A percentile compares a stretch with the other conserved stretches of the same genome.
Evolutionary conservation across 2,888 invertebrate species (phyloP).

Genomic region (Gryllus longicercus): DNA sequence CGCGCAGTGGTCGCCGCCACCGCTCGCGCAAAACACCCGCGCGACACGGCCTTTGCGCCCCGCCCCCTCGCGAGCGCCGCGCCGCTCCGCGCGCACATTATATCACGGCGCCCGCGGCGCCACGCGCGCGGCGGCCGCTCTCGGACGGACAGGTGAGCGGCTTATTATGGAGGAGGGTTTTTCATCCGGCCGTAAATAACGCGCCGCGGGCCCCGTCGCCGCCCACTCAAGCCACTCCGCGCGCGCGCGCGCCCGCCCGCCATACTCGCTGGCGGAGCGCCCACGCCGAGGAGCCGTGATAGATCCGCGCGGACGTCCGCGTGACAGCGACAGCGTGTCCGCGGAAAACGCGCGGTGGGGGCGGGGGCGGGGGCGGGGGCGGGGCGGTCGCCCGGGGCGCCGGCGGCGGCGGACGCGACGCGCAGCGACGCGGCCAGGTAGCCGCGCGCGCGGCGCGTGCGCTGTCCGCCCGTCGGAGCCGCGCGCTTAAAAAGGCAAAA

Average conservation of each 20-base stretch:
- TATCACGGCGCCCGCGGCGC: background rate
- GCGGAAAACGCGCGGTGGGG: background rate
- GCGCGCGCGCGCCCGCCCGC: background rate
- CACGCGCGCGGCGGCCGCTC: background rate
- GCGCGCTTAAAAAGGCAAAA: background rate
- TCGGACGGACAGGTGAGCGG: constrained; percentile 6
- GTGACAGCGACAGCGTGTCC: constrained; percentile 17
- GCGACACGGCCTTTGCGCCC: too few species aligned
- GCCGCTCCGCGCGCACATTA: too few species aligned
- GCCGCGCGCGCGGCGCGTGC: background rate
- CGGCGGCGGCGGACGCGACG: background rate
- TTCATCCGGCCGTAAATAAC: constrained; percentile 9
- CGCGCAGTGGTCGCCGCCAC: too few species aligned
- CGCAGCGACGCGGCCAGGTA: background rate
- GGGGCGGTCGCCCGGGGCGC: background rate
- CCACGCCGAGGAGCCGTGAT: background rate
- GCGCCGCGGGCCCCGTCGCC: background rate
- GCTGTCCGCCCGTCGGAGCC: background rate
- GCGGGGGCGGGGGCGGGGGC: background rate
- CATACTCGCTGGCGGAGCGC: background rate
- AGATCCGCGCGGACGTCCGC: background rate
- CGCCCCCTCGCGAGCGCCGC: too few species aligned
- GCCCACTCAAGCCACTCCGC: background rate
- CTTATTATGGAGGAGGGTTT: constrained; percentile 7
- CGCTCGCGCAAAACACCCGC: too few species aligned